Conservation (phyloP, 1,140 invertebrate species). For the Idris sp. region DNA sequence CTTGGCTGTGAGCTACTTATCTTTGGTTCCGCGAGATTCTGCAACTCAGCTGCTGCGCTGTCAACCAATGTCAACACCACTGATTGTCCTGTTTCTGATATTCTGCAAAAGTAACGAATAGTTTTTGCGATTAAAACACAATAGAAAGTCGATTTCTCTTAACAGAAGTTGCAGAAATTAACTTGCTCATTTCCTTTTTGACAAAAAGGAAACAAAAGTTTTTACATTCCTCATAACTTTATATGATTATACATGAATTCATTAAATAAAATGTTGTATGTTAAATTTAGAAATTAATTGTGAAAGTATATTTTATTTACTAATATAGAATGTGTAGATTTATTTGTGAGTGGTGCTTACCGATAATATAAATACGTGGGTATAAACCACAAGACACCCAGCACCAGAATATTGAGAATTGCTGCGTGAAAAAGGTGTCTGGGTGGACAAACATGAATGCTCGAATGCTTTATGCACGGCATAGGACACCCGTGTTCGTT, state of each 20-base stretch:
- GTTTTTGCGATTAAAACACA: no score
- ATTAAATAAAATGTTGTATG: no score
- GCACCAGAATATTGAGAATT: slow-evolving; percentile 64
- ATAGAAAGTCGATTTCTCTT: no score
- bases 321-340: no score
- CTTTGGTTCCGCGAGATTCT: slow-evolving; percentile 73
- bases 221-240: no score
- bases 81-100: slow-evolving; percentile 82
- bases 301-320: no score
- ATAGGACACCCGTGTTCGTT: slow-evolving; percentile 59
- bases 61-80: slow-evolving; percentile 83
- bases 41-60: slow-evolving; percentile 80
- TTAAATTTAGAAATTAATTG: slow-evolving; percentile 8
- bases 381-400: slow-evolving; percentile 68
- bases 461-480: slow-evolving; percentile 62
- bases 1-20: slow-evolving; percentile 39
- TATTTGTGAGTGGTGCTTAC: slow-evolving; percentile 63
- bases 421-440: slow-evolving; percentile 68
- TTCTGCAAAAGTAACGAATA: slow-evolving; percentile 71
- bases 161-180: slow-evolving; percentile 20
- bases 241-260: no score
- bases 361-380: slow-evolving; percentile 68
- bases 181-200: neutral
- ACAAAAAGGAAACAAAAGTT: neutral
- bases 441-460: slow-evolving; percentile 45